A percentile compares a stretch with the other conserved stretches of the same genome.
These are phyloP conservation scores for Entomobrya multifasciata DNA, from an alignment of 2,888 invertebrate genomes.

Conservation along the genomic window DNA sequence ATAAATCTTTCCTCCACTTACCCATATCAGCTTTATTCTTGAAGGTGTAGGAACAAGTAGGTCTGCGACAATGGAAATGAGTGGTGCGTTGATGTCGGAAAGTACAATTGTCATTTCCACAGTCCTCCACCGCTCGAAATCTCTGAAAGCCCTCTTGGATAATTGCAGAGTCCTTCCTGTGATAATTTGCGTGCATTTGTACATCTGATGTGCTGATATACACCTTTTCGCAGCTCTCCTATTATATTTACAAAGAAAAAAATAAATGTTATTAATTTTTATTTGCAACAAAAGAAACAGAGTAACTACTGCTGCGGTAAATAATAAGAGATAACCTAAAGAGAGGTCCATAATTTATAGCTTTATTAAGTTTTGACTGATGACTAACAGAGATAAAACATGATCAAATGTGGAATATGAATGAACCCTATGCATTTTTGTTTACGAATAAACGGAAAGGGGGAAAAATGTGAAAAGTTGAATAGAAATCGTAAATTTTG, in stretches of 20 bases:
- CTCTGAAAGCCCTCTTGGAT: constrained; percentile 98
- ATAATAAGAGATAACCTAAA: not conserved
- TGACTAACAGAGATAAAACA: constrained; percentile 44
- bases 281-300: constrained; percentile 1
- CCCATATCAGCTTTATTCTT: constrained; percentile 99
- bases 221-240: constrained; percentile 89
- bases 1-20: constrained; percentile 84
- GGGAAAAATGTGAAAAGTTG: constrained; percentile 37
- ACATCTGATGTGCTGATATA: constrained; percentile 99
- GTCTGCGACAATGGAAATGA: constrained; percentile 96
- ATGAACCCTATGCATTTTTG: not conserved
- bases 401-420: constrained; percentile 38
- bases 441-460: constrained; percentile 40
- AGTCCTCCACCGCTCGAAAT: constrained; percentile 97
- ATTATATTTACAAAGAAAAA: constrained; percentile 70
- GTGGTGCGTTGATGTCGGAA: constrained; percentile 97
- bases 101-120: constrained; percentile 93
- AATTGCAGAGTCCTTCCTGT: constrained; percentile 98
- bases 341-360: constrained; percentile 40
- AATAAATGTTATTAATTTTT: not conserved
- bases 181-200: constrained; percentile 99
- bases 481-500: constrained; percentile 53
- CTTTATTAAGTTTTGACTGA: constrained; percentile 52
- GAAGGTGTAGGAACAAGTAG: constrained; percentile 96
- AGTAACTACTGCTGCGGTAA: not conserved